Evolutionary conservation across 37 sponge, comb jelly and placozoan species (phyloP).

Genomic region (Halisarca cf. caerulea): DNA sequence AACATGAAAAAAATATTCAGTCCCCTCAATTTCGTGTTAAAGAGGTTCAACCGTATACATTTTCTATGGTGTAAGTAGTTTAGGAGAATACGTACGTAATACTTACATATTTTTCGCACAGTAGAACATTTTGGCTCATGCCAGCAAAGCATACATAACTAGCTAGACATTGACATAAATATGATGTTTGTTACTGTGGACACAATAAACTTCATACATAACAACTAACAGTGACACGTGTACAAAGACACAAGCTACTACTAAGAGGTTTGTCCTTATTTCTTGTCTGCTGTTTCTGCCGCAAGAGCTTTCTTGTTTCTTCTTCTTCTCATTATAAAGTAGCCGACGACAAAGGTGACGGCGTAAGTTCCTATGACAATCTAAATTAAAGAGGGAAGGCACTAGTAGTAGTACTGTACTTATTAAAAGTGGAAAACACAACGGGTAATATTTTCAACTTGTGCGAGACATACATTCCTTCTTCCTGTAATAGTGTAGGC

Average conservation of each 20-base stretch:
- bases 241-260: too few species aligned
- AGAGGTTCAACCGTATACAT: neutral
- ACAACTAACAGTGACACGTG: neutral
- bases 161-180: too few species aligned
- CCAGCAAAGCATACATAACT: too few species aligned
- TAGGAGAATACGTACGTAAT: too few species aligned
- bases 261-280: too few species aligned
- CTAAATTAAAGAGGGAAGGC: slow-evolving; percentile 28
- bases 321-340: slow-evolving; percentile 8
- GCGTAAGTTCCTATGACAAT: slow-evolving; percentile 58
- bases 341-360: slow-evolving; percentile 30
- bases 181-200: too few species aligned
- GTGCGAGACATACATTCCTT: slow-evolving; percentile 71
- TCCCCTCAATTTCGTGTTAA: neutral
- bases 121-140: too few species aligned
- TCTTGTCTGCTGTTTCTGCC: neutral
- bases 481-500: slow-evolving; percentile 71
- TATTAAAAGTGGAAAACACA: neutral
- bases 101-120: too few species aligned
- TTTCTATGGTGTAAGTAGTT: too few species aligned
- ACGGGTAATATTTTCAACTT: too few species aligned
- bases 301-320: neutral
- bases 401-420: too few species aligned
- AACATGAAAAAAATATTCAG: neutral
- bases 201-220: neutral